phyloP scores from a whole-genome alignment of 1,140 invertebrate species.

The Diabrotica virgifera region DNA sequence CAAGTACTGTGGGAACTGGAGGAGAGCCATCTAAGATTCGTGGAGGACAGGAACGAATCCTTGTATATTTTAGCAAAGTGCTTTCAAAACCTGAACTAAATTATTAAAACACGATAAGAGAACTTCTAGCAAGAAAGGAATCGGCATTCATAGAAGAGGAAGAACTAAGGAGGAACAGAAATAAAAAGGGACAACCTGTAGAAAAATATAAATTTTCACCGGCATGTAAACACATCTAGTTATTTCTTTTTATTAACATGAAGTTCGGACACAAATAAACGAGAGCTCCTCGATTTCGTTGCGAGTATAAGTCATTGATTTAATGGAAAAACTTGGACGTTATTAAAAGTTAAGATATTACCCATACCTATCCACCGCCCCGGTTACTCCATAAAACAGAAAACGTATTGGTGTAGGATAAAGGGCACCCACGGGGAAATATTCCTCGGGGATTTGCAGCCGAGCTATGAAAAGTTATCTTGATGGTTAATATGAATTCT shows the following conservation, averaged over 20 bases:
- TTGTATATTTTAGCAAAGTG: no score
- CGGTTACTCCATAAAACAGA: conserved; percentile 29
- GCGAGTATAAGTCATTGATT: conserved; percentile 18
- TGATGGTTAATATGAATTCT: conserved; percentile 2
- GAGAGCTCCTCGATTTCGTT: conserved; percentile 10
- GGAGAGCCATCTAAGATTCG: no score
- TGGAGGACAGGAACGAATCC: no score
- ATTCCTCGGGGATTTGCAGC: not conserved
- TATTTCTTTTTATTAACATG: conserved; percentile 17
- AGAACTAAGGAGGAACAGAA: no score
- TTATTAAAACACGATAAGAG: no score
- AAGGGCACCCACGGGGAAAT: conserved; percentile 3
- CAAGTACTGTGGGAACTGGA: no score
- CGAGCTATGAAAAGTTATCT: not conserved
- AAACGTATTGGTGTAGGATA: conserved; percentile 22
- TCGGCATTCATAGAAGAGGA: no score
- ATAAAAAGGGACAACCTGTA: not conserved
- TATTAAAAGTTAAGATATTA: conserved; percentile 36
- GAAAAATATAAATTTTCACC: conserved; percentile 4
- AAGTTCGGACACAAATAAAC: not conserved
- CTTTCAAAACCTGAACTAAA: no score
- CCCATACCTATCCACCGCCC: conserved; percentile 27
- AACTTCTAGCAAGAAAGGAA: no score
- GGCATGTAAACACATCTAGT: conserved; percentile 7
- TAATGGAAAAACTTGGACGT: conserved; percentile 38